Evolutionary conservation across 2,797 vertebrate species (phyloP), one percentile per base, ranked within the genome.

Genomic region (Megalops cyprinoides): DNA sequence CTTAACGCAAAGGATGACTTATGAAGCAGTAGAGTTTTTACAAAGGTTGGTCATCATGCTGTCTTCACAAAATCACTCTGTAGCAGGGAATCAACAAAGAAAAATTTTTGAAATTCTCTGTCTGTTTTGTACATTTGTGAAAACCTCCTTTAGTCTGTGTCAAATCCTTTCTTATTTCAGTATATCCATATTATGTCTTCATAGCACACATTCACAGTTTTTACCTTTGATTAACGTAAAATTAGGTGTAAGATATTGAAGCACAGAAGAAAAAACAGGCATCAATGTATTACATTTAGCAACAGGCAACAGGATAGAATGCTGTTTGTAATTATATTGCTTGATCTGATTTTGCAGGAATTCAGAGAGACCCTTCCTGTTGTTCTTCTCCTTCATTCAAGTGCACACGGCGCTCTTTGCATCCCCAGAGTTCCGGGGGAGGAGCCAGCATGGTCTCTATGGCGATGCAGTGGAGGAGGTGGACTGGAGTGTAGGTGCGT

Each of bases 401-500:
- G 96, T 97, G 48, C 97, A 98, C 89, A 97, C 97, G 0, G 97
- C 96, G 67, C 89, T 96, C 12, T 96, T 95, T 79, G 91, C 94
- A 0, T 95, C 95, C 1, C 44, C 88, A 0, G 73, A 79, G 0
- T 98, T 98, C 82, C 91, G 81, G 37, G 95, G 95, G 60, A 94
- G 87, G 2, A 98, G 97, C 84, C 84, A 49, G 0, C 97, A 98
- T 1, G 96, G 96, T 0, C 78, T 94, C 58, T 98, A 98, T 4
- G 97, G 97, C 0, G 97, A 98, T 53, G 91, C 94, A 0, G 93
- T 94, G 12, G 96, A 97, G 55, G 97, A 99, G 84, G 94, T 98
- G 90, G 97, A 99, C 87, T 97, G 97, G 97, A 96, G 96, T 20
- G 91, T 98, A 1, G 97, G 97, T 98, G 90, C 9, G 91, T 84